Evolutionary conservation across 2,113 vertebrate genomes (phyloP), one percentile per base, ranked within the genome.

Genomic region (Myocastor coypus): DNA sequence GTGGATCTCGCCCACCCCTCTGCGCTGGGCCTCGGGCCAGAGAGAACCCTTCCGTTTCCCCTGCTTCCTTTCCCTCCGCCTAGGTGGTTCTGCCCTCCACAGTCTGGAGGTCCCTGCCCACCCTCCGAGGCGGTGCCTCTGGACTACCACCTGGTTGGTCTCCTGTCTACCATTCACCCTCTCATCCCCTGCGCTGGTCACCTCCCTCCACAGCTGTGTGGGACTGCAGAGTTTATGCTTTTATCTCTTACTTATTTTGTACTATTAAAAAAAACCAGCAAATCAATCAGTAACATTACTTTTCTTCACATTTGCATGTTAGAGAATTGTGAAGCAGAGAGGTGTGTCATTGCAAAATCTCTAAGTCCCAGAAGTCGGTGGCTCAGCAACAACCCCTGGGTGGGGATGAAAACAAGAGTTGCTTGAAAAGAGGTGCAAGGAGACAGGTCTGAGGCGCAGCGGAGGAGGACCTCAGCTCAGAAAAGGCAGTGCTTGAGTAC

Each of bases 291-390:
- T 92, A 97, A 95, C 94, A 83, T 89, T 91, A 87, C 92, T 94
- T 97, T 97, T 97, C 93, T 97, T 98, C 98, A 98, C 98, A 98
- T 98, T 98, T 92, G 92, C 11, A 63, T 94, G 97, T 97, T 90
- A 97, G 97, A 96, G 98, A 98, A 98, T 98, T 98, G 98, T 98
- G 98, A 89, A 95, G 98, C 94, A 96, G 87, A 92, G 94, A 46
- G 11, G 73, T 20, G 98, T 97, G 40, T 28, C 95, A 81, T 52
- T 97, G 95, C 61, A 91, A 94, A 91, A 97, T 91, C 96, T 92
- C 97, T 64, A 94, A 97, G 96, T 66, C 83, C 66, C 32, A 34
- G 91, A 93, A 96, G 87, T 96, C 84, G 91, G 94, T 55, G 95
- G 89, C 82, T 86, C 83, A 73, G 80, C 93, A 87, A 94, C 63